Evolutionary conservation across 2,797 vertebrate species (phyloP).

Genomic region (Sebastes variabilis): DNA sequence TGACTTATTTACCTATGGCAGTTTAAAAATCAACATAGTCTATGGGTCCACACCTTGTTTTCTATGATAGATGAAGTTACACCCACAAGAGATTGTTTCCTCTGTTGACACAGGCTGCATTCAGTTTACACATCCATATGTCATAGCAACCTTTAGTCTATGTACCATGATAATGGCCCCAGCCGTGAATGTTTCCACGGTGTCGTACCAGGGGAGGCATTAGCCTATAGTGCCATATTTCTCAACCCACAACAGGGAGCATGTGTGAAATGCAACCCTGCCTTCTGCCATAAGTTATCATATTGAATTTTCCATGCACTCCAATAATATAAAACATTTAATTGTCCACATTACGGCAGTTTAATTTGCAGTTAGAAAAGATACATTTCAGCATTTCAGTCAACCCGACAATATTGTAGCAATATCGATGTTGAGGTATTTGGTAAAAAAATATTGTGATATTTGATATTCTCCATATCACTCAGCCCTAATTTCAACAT

Average conservation of each 20-base stretch:
- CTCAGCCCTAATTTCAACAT: neutral
- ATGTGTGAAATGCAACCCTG: neutral
- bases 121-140: neutral
- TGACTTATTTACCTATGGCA: neutral
- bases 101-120: neutral
- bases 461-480: too few relatives aligned
- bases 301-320: neutral
- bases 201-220: neutral
- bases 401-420: too few relatives aligned
- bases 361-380: neutral
- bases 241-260: neutral
- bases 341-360: neutral
- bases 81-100: neutral
- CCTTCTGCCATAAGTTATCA: neutral
- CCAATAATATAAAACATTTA: neutral
- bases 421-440: too few relatives aligned
- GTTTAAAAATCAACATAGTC: neutral
- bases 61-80: neutral
- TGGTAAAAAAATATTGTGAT: too few relatives aligned
- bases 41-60: neutral
- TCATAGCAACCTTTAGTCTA: neutral
- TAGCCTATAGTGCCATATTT: constrained; percentile 18
- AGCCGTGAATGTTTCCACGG: neutral
- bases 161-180: neutral
- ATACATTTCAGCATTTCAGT: too few relatives aligned